Evolutionary conservation across 2,113 vertebrate genomes (phyloP).

Genomic region (Tringa solitaria): DNA sequence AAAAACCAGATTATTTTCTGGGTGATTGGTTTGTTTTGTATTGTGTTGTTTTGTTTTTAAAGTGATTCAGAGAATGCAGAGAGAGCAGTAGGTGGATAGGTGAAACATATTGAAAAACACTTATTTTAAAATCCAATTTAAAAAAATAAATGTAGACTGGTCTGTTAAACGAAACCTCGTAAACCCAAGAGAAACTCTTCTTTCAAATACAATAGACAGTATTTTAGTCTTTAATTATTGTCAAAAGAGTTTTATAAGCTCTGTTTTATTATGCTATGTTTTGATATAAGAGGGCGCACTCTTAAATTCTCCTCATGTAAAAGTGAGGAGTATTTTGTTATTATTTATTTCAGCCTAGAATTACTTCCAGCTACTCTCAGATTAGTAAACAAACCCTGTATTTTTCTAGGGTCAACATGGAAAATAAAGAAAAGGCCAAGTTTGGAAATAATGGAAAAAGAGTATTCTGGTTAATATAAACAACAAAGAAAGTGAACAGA

Average conservation of each 20-base stretch:
- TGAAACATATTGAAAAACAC: background rate
- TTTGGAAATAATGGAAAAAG: background rate
- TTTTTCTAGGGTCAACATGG: background rate
- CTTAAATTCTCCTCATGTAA: background rate
- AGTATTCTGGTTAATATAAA: background rate
- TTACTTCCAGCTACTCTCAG: background rate
- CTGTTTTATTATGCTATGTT: background rate
- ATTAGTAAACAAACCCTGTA: background rate
- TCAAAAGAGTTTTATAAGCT: background rate
- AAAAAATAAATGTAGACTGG: background rate
- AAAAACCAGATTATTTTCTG: background rate
- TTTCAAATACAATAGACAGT: background rate
- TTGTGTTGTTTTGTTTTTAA: background rate
- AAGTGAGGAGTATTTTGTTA: background rate
- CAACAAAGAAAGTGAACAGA: background rate
- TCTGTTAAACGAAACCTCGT: background rate
- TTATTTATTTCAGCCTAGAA: background rate
- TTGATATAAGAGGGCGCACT: background rate
- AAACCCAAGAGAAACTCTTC: background rate
- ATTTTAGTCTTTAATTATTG: background rate
- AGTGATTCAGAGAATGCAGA: background rate
- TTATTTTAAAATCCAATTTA: background rate
- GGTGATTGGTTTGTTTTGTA: background rate
- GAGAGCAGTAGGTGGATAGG: background rate
- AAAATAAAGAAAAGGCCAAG: background rate